Evolutionary conservation across 2,113 vertebrate species (phyloP).

Genomic region (Ploceus nigricollis): DNA sequence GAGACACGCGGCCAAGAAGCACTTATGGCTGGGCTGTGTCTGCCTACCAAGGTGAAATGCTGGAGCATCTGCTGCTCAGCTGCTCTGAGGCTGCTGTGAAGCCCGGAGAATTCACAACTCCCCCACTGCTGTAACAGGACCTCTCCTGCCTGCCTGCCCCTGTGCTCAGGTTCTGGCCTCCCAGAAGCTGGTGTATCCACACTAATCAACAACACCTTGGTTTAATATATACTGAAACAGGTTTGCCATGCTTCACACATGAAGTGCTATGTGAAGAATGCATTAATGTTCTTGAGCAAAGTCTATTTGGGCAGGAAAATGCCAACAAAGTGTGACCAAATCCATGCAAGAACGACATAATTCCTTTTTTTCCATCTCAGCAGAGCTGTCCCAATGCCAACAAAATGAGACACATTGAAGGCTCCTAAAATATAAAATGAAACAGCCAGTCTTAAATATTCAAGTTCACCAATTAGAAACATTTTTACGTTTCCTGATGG

Average conservation of each 20-base stretch:
- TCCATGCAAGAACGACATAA: neutral
- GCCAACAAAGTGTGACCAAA: accelerated
- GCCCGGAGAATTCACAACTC: neutral
- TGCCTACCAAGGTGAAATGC: neutral
- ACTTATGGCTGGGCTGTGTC: neutral
- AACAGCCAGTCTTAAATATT: neutral
- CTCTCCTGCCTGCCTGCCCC: neutral
- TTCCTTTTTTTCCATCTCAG: neutral
- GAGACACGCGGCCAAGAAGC: neutral
- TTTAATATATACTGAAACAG: neutral
- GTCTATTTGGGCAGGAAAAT: neutral
- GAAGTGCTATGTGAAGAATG: neutral
- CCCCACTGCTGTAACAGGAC: neutral
- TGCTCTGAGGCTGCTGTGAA: neutral
- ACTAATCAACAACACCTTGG: neutral
- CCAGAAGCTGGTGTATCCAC: neutral
- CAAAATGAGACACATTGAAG: neutral
- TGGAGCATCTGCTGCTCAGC: neutral
- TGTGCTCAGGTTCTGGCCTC: neutral
- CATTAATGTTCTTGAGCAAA: neutral
- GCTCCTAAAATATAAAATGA: neutral
- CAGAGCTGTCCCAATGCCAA: neutral
- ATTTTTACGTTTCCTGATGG: neutral
- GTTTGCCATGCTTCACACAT: neutral
- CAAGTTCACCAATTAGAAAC: neutral